Evolutionary conservation across 1,140 invertebrate species (phyloP).

Genomic region (Solenopsis invicta): DNA sequence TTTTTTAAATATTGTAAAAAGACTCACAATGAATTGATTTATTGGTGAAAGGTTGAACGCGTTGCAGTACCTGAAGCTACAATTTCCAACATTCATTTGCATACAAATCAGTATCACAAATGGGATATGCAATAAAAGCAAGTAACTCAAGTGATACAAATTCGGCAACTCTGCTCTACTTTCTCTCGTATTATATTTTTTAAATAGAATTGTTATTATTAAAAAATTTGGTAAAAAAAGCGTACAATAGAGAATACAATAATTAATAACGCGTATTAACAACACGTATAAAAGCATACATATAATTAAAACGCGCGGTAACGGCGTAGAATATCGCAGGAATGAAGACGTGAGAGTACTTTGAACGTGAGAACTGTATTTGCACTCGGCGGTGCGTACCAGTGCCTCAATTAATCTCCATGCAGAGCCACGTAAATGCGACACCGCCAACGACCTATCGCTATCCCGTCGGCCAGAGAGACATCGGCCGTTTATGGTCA

Average conservation of each 20-base stretch:
- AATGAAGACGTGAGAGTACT: not conserved
- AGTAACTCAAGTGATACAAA: too few relatives aligned
- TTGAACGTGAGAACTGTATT: not conserved
- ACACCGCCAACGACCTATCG: not conserved
- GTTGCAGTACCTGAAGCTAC: too few relatives aligned
- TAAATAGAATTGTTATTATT: not conserved
- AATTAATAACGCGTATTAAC: not conserved
- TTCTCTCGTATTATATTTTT: too few relatives aligned
- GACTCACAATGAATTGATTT: too few relatives aligned
- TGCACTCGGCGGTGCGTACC: not conserved
- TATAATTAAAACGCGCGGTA: not conserved
- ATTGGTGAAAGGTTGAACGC: too few relatives aligned
- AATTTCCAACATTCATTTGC: too few relatives aligned
- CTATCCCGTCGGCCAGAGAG: not conserved
- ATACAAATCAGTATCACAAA: too few relatives aligned
- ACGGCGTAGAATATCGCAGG: not conserved
- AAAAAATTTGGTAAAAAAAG: not conserved
- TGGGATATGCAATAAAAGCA: too few relatives aligned
- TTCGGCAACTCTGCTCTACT: too few relatives aligned
- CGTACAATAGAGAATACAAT: not conserved
- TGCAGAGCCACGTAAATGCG: not conserved
- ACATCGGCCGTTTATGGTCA: conserved; percentile 69
- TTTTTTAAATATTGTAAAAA: too few relatives aligned
- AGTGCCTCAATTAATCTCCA: not conserved
- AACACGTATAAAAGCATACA: not conserved